phyloP scores from a whole-genome alignment of 2,888 invertebrate genomes.

The Cephus sareptanus region DNA sequence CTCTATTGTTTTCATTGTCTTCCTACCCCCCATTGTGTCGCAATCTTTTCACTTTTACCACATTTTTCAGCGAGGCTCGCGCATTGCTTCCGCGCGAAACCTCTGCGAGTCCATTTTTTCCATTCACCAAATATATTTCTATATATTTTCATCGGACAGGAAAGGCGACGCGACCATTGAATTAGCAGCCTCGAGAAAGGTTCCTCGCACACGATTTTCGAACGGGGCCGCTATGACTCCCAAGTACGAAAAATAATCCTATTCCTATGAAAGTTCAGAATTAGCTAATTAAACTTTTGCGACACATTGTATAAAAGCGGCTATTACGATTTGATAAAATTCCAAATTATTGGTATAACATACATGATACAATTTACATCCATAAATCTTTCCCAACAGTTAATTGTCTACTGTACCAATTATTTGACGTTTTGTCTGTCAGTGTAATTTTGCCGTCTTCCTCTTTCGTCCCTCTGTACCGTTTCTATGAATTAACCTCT shows the following conservation, averaged over 20 bases:
- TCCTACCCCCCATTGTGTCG: conserved; percentile 30
- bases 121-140: neutral
- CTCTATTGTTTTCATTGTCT: conserved; percentile 44
- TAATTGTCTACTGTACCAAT: neutral
- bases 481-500: neutral
- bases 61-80: conserved; percentile 15
- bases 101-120: neutral
- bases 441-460: neutral
- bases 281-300: neutral
- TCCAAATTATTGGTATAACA: neutral
- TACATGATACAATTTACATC: neutral
- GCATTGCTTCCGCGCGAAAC: conserved; percentile 9
- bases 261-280: neutral
- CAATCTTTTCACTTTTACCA: conserved; percentile 62
- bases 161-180: neutral
- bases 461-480: neutral
- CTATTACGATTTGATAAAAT: neutral
- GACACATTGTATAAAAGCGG: neutral
- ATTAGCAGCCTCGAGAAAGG: neutral
- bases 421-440: neutral
- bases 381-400: neutral
- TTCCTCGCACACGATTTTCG: neutral
- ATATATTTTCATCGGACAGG: neutral
- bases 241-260: neutral
- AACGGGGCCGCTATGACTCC: neutral